Evolutionary conservation across 2,113 vertebrate genomes (phyloP).

Genomic region (Anser brachyrhynchus): DNA sequence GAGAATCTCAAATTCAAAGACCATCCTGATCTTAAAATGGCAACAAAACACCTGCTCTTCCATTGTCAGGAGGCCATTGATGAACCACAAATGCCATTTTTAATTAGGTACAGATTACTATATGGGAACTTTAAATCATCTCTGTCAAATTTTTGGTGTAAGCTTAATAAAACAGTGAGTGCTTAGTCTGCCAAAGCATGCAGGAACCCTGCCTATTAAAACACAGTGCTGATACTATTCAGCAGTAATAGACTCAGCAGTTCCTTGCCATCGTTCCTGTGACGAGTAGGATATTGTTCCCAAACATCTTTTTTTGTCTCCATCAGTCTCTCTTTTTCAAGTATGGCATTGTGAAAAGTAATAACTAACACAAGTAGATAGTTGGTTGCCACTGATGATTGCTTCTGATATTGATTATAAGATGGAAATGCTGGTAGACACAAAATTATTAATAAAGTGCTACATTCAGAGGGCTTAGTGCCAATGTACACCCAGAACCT

Average conservation of each 20-base stretch:
- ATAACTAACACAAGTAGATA: background rate
- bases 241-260: background rate
- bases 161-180: background rate
- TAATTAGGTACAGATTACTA: background rate
- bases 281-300: background rate
- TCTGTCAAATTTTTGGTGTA: background rate
- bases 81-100: background rate
- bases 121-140: background rate
- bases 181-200: background rate
- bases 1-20: conserved; percentile 20
- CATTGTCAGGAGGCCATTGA: background rate
- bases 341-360: background rate
- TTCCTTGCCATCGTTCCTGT: background rate
- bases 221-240: background rate
- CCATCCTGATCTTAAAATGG: background rate
- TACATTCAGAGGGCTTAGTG: background rate
- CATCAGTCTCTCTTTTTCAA: background rate
- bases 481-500: background rate
- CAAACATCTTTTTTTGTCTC: background rate
- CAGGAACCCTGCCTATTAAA: background rate
- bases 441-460: background rate
- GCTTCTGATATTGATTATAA: background rate
- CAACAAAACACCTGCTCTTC: conserved; percentile 28
- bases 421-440: background rate
- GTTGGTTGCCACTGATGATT: background rate